A percentile compares a stretch with the other conserved stretches of the same genome.
phyloP scores from a whole-genome alignment of 2,797 vertebrate genomes.

The Spinus olivaceus region DNA sequence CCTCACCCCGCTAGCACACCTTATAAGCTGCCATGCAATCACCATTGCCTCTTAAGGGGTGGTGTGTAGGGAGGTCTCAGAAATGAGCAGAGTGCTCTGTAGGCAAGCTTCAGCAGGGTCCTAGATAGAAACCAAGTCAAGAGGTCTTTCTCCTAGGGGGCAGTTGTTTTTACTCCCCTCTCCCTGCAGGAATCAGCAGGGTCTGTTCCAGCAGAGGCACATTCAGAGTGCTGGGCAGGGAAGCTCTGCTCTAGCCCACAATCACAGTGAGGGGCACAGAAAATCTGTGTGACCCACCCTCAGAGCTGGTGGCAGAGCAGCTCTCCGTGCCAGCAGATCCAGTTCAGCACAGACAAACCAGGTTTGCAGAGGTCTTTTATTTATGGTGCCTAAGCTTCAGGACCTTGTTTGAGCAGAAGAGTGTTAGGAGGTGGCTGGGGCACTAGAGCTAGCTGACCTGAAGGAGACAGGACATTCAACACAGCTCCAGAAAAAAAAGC shows the following conservation, averaged over 20 bases:
- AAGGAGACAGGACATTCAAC: neutral
- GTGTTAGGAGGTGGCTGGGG: neutral
- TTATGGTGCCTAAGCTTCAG: neutral
- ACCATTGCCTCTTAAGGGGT: neutral
- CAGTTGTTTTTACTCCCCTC: neutral
- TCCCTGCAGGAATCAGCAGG: neutral
- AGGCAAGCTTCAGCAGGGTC: neutral
- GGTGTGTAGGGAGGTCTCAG: neutral
- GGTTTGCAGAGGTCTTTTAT: neutral
- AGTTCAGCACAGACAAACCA: neutral
- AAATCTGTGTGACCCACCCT: neutral
- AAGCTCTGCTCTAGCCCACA: neutral
- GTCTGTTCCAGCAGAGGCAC: neutral
- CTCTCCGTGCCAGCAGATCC: neutral
- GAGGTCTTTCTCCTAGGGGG: neutral
- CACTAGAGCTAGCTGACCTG: neutral
- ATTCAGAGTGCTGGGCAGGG: neutral
- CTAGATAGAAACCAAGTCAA: neutral
- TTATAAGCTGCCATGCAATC: neutral
- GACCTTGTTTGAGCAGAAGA: neutral
- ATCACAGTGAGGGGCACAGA: neutral
- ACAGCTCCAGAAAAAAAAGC: neutral
- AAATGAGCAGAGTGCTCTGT: neutral
- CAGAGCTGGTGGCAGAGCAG: neutral
- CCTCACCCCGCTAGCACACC: accelerated